These are phyloP conservation scores for Oegoconia quadripuncta DNA, from an alignment of 2,888 invertebrate genomes.

Conservation along the genomic window DNA sequence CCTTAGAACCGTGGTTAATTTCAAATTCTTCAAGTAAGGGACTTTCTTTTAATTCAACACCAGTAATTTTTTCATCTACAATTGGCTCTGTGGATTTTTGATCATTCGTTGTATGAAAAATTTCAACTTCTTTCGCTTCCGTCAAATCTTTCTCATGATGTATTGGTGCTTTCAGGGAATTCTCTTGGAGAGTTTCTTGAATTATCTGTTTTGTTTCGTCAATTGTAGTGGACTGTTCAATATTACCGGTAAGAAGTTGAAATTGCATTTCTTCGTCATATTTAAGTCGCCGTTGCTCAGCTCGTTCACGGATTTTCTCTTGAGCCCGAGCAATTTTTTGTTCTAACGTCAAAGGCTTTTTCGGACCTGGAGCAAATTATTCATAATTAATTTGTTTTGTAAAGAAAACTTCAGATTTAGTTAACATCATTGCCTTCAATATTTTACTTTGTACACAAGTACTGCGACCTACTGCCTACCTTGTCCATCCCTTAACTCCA, in stretches of 20 bases:
- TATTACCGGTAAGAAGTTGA: neutral
- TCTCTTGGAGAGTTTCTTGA: constrained; percentile 8
- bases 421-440: too few relatives aligned
- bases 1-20: too few relatives aligned
- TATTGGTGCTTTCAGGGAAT: constrained; percentile 20
- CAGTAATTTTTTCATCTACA: constrained; percentile 12
- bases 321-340: constrained; percentile 55
- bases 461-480: constrained; percentile 24
- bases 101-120: constrained; percentile 7
- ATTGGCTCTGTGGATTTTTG: too few relatives aligned
- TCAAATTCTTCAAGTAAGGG: too few relatives aligned
- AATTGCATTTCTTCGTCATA: constrained; percentile 26
- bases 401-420: too few relatives aligned
- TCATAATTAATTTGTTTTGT: too few relatives aligned
- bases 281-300: constrained; percentile 33
- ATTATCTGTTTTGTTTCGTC: neutral
- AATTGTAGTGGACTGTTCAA: neutral
- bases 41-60: constrained; percentile 5
- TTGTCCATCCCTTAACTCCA: constrained; percentile 64
- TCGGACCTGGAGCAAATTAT: constrained; percentile 29
- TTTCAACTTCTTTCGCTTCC: constrained; percentile 34
- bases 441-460: too few relatives aligned
- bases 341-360: constrained; percentile 38
- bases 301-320: constrained; percentile 46
- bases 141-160: constrained; percentile 29